Evolutionary conservation across 1,140 invertebrate species (phyloP).

Genomic region (Acromyrmex echinatior): DNA sequence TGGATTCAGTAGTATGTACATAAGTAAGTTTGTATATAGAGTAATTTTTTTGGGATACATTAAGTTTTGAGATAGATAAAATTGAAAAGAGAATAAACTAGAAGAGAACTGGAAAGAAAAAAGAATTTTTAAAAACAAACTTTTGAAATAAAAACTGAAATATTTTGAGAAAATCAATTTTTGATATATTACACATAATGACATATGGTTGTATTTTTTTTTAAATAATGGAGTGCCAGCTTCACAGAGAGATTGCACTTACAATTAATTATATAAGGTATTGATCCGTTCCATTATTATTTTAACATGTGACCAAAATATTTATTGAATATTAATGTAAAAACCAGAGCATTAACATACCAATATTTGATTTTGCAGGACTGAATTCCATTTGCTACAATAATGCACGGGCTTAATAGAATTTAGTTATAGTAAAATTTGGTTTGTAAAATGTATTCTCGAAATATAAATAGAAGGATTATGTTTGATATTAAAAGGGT

Average conservation of each 20-base stretch:
- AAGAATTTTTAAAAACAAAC: background rate
- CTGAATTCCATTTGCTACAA: background rate
- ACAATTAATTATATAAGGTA: background rate
- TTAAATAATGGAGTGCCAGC: too few relatives aligned
- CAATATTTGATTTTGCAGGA: constrained; percentile 33
- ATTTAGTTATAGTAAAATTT: background rate
- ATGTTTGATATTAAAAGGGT: background rate
- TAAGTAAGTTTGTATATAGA: background rate
- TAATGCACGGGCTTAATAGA: background rate
- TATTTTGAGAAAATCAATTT: background rate
- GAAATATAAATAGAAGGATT: background rate
- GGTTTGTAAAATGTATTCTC: background rate
- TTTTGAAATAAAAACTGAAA: background rate
- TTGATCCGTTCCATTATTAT: background rate
- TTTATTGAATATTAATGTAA: constrained; percentile 23
- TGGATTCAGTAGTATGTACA: background rate
- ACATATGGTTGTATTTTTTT: too few relatives aligned
- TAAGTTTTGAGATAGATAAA: background rate
- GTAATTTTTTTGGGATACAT: background rate
- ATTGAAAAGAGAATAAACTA: background rate
- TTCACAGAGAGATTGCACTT: too few relatives aligned
- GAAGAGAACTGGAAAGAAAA: background rate
- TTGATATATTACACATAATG: background rate
- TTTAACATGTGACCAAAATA: background rate
- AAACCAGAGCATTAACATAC: constrained; percentile 20